These are phyloP conservation scores for Chlorops oryzae DNA, from an alignment of 1,140 invertebrate species.

Conservation along the genomic window DNA sequence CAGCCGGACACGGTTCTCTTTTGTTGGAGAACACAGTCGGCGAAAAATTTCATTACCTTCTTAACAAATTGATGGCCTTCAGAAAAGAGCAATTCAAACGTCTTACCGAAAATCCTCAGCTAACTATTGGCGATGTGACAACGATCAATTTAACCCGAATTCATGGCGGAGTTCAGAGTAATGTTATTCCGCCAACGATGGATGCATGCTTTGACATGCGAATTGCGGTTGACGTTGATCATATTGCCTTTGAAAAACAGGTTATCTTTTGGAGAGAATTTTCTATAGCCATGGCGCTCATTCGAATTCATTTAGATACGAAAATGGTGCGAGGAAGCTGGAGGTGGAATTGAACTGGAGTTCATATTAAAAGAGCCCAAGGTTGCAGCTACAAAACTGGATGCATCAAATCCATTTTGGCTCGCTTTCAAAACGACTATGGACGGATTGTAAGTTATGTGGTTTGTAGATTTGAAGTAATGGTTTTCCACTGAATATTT, in stretches of 20 bases:
- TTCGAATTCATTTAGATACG: conserved; percentile 43
- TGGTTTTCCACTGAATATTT: not conserved
- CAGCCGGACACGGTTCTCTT: conserved; percentile 81
- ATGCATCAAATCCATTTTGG: conserved; percentile 70
- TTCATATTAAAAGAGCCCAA: conserved; percentile 62
- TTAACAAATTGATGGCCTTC: conserved; percentile 68
- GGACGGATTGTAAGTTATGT: conserved; percentile 48
- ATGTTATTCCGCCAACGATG: conserved; percentile 78
- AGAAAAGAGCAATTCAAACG: conserved; percentile 59
- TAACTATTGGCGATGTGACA: conserved; percentile 73
- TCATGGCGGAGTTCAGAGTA: conserved; percentile 79
- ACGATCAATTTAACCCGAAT: conserved; percentile 79
- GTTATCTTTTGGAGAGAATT: conserved; percentile 50
- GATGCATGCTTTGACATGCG: conserved; percentile 71
- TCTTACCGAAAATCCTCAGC: conserved; percentile 55
- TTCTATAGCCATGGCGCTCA: not conserved
- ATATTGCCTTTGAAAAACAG: conserved; percentile 62
- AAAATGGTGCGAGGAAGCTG: conserved; percentile 73
- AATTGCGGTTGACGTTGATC: conserved; percentile 61
- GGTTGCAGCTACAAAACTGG: conserved; percentile 58
- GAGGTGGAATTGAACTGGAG: conserved; percentile 63
- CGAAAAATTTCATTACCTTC: conserved; percentile 69
- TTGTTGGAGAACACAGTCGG: conserved; percentile 75
- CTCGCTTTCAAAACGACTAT: conserved; percentile 59
- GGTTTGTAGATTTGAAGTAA: not conserved